Conservation (phyloP, 2,797 vertebrate species). For the Gambelia wislizenii region DNA sequence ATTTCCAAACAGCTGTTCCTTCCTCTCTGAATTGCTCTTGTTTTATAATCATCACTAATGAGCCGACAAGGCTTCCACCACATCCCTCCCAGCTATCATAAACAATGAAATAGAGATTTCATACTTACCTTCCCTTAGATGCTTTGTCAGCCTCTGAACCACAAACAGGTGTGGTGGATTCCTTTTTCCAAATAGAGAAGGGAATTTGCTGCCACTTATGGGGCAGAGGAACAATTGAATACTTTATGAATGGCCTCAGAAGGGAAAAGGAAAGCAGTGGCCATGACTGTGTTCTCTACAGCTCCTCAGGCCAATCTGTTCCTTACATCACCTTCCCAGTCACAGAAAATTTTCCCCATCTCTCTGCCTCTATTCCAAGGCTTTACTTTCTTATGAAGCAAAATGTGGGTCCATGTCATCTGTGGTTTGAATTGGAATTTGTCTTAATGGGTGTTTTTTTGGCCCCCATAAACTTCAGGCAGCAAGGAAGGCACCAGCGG, state of each 20-base stretch:
- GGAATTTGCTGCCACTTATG: neutral
- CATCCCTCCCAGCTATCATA: constrained; percentile 49
- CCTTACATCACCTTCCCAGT: neutral
- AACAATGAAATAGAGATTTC: constrained; percentile 54
- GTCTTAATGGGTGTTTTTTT: too few relatives aligned
- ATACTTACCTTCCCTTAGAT: constrained; percentile 62
- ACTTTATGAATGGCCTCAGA: neutral
- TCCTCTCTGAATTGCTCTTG: constrained; percentile 58
- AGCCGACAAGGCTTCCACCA: constrained; percentile 53
- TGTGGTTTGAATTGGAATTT: neutral
- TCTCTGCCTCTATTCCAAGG: neutral
- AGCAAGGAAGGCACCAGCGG: too few relatives aligned
- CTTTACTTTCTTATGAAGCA: neutral
- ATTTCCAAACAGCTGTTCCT: constrained; percentile 69
- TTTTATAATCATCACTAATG: constrained; percentile 67
- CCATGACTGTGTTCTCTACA: neutral
- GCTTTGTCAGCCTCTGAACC: constrained; percentile 53
- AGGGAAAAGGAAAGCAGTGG: neutral
- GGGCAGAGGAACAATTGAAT: neutral
- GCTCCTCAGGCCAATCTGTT: neutral
- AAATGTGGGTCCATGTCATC: neutral
- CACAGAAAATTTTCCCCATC: neutral
- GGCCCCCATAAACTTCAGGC: too few relatives aligned
- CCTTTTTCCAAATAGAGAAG: neutral
- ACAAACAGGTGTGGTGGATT: neutral